These are phyloP conservation scores for Passerculus sandwichensis DNA, from an alignment of 2,797 vertebrate genomes.

Conservation along the genomic window DNA sequence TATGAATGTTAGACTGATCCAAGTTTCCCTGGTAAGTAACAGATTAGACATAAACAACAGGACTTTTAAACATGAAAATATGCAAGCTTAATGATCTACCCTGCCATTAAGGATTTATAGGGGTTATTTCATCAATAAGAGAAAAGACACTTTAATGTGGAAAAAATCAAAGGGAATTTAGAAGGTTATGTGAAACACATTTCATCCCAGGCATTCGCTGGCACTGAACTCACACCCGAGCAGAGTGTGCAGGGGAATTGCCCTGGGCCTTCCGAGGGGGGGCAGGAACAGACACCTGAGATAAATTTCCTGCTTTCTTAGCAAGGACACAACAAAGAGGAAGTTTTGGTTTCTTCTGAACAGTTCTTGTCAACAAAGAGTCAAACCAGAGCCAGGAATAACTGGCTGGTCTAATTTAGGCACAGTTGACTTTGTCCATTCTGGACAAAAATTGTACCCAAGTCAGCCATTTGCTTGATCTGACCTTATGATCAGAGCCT, in stretches of 20 bases:
- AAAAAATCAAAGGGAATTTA: slow-evolving; percentile 24
- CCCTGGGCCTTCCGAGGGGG: neutral
- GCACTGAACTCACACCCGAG: neutral
- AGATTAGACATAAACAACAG: slow-evolving; percentile 24
- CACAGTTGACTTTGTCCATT: neutral
- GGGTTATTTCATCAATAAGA: slow-evolving; percentile 13
- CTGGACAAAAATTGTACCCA: neutral
- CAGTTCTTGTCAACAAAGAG: neutral
- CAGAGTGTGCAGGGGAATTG: fast-evolving
- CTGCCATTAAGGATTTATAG: slow-evolving; percentile 40
- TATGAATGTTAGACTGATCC: slow-evolving; percentile 13
- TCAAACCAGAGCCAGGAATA: neutral
- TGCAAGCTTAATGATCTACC: slow-evolving; percentile 14
- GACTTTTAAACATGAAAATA: slow-evolving; percentile 28
- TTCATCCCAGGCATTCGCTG: neutral
- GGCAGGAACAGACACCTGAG: neutral
- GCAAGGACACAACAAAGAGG: neutral
- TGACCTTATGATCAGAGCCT: neutral
- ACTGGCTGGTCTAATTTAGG: neutral
- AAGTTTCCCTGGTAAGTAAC: slow-evolving; percentile 39
- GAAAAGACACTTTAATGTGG: slow-evolving; percentile 30
- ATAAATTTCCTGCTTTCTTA: neutral
- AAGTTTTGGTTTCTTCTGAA: neutral
- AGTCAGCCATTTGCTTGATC: neutral
- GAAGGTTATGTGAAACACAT: slow-evolving; percentile 16